Evolutionary conservation across 2,113 vertebrate genomes (phyloP).

Genomic region (Pitta sordida): DNA sequence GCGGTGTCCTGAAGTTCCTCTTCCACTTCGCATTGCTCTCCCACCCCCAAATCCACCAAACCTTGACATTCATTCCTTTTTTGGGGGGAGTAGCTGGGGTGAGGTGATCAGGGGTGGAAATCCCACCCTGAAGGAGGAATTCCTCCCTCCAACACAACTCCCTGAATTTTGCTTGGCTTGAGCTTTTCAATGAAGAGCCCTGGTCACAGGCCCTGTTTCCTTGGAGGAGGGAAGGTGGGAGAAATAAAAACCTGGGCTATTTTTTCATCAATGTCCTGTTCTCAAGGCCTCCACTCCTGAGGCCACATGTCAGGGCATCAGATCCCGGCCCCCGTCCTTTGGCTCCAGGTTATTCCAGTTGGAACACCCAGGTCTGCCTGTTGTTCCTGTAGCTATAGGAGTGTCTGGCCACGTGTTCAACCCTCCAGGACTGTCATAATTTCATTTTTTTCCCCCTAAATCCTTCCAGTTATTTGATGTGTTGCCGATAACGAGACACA

Average conservation of each 20-base stretch:
- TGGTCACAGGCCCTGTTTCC: neutral
- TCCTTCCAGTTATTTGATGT: neutral
- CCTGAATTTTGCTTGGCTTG: neutral
- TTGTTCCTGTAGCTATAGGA: neutral
- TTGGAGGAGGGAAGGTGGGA: neutral
- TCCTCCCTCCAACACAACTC: neutral
- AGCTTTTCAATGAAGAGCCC: neutral
- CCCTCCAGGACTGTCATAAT: neutral
- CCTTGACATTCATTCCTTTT: neutral
- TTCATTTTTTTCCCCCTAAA: neutral
- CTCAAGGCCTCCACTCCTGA: neutral
- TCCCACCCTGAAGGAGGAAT: neutral
- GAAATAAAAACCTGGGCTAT: neutral
- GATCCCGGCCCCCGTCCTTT: neutral
- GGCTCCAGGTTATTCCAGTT: neutral
- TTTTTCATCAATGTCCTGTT: neutral
- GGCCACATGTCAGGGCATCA: fast-evolving
- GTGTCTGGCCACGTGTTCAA: neutral
- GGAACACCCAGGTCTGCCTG: fast-evolving
- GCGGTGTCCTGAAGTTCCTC: neutral
- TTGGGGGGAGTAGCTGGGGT: neutral
- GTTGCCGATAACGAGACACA: neutral
- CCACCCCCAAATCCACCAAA: neutral
- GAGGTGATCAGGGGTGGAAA: neutral
- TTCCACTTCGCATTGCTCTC: neutral